Conservation (phyloP, 2,113 vertebrate genomes). For the Aegithalos caudatus region DNA sequence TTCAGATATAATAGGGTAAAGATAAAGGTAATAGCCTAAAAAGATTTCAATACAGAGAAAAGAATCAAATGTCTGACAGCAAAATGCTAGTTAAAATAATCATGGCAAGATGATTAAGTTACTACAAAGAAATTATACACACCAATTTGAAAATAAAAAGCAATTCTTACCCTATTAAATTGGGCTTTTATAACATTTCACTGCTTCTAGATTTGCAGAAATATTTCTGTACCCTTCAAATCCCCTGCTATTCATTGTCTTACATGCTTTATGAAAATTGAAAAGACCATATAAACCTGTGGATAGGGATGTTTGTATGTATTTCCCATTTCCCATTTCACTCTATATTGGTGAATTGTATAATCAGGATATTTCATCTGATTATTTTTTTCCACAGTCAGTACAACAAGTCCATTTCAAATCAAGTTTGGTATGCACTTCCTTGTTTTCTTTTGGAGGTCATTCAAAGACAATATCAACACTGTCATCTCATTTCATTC, state of each 20-base stretch:
- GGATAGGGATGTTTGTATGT: not conserved
- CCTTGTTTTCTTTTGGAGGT: constrained; percentile 67
- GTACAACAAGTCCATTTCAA: constrained; percentile 60
- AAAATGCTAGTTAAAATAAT: constrained; percentile 32
- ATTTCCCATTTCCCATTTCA: constrained; percentile 7
- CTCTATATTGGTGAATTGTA: not conserved
- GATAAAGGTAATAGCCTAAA: not conserved
- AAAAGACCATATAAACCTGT: constrained; percentile 19
- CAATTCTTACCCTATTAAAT: constrained; percentile 9
- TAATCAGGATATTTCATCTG: constrained; percentile 41
- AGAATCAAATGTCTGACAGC: not conserved
- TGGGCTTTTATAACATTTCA: not conserved
- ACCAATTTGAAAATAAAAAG: constrained; percentile 16
- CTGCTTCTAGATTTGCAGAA: not conserved
- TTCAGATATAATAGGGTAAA: not conserved
- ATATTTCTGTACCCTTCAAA: constrained; percentile 5
- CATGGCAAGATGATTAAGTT: not conserved
- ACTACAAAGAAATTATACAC: not conserved
- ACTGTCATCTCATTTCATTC: constrained; percentile 66
- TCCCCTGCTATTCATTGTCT: constrained; percentile 43
- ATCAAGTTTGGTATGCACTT: constrained; percentile 66
- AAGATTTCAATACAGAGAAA: constrained; percentile 3
- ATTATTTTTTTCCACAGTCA: not conserved
- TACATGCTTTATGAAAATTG: constrained; percentile 41
- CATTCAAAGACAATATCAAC: constrained; percentile 66